phyloP scores from a whole-genome alignment of 2,797 vertebrate species.

The Myripristis murdjan region DNA sequence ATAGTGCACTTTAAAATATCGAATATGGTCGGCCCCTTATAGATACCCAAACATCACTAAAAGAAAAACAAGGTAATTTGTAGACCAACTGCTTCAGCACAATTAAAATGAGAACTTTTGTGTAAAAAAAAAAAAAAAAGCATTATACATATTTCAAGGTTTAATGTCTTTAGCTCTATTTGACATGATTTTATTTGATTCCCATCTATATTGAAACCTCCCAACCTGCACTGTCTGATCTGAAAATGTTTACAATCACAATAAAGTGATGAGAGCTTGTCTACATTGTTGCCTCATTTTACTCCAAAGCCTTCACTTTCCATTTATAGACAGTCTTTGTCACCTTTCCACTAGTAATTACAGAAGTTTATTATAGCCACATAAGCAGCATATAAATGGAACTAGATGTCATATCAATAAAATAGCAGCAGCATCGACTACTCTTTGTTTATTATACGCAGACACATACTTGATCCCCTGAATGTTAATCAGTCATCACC shows the following conservation, averaged over 20 bases:
- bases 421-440: too few relatives aligned
- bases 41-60: constrained; percentile 1
- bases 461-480: too few relatives aligned
- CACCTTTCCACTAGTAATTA: too few relatives aligned
- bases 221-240: constrained; percentile 9
- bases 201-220: constrained; percentile 8
- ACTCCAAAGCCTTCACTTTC: not conserved
- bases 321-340: too few relatives aligned
- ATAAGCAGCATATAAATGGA: too few relatives aligned
- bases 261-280: constrained; percentile 48
- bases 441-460: too few relatives aligned
- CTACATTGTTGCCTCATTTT: constrained; percentile 2
- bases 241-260: constrained; percentile 51
- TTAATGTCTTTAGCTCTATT: too few relatives aligned
- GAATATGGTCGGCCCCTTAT: not conserved
- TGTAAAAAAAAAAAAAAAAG: too few relatives aligned
- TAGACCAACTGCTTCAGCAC: not conserved
- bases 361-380: too few relatives aligned
- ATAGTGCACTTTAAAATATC: constrained; percentile 34
- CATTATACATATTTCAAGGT: not conserved
- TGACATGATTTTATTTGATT: constrained; percentile 9
- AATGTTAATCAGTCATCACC: too few relatives aligned
- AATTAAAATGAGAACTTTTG: constrained; percentile 7
- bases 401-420: too few relatives aligned
- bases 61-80: not conserved